Conservation (phyloP, 1,140 invertebrate species). For the Ericerus pela region DNA sequence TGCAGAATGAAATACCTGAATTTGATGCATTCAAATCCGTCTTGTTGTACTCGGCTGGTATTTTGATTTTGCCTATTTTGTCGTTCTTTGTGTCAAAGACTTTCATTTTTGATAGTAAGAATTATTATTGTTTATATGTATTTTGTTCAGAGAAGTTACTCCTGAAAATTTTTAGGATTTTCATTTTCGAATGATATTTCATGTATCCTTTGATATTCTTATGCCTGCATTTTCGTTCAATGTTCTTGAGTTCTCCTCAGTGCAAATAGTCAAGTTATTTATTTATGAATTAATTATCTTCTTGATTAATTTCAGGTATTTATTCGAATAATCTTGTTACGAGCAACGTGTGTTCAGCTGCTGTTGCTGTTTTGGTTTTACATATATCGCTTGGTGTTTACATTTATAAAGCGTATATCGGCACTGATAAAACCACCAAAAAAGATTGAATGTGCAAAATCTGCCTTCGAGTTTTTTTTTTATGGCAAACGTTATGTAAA, state of each 20-base stretch:
- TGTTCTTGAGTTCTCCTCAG: too few species aligned
- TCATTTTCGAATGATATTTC: too few species aligned
- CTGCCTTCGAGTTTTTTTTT: conserved; percentile 12
- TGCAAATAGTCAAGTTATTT: neutral
- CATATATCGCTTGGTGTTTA: conserved; percentile 57
- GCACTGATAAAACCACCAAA: conserved; percentile 26
- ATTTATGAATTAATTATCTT: conserved; percentile 2
- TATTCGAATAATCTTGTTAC: conserved; percentile 37
- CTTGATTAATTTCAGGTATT: conserved; percentile 13
- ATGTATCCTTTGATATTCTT: too few species aligned
- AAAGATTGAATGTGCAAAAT: conserved; percentile 14
- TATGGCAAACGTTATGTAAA: too few species aligned
- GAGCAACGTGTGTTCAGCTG: conserved; percentile 58
- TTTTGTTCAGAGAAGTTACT: neutral
- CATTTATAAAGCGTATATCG: conserved; percentile 57
- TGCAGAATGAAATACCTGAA: conserved; percentile 7
- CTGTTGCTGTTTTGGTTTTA: conserved; percentile 49
- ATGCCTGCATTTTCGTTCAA: too few species aligned
- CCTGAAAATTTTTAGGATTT: neutral
- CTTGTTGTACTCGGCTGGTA: conserved; percentile 1
- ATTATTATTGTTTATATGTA: neutral
- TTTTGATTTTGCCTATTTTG: conserved; percentile 14
- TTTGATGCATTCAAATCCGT: neutral
- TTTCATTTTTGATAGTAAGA: conserved; percentile 13
- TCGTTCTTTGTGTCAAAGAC: conserved; percentile 4